These are phyloP conservation scores for Podotricha telesiphe DNA, from an alignment of 2,888 invertebrate species.

Conservation along the genomic window DNA sequence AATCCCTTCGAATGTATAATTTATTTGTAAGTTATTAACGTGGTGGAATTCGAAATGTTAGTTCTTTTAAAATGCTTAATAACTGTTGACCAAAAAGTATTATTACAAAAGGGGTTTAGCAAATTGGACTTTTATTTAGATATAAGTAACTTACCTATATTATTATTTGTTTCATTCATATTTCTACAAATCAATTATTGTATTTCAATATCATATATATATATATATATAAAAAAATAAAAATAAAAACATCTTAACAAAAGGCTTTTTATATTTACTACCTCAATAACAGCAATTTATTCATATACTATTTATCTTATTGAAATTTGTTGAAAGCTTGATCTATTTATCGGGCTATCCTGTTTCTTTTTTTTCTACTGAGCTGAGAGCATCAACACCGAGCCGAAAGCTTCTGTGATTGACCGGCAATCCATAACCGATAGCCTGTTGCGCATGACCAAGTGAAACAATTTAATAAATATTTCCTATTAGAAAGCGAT, in stretches of 20 bases:
- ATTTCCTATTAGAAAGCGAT: slow-evolving; percentile 67
- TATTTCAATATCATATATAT: neutral
- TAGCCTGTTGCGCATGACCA: slow-evolving; percentile 58
- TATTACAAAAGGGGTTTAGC: neutral
- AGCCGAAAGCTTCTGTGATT: slow-evolving; percentile 57
- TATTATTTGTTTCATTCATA: too few relatives aligned
- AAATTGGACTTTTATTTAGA: neutral
- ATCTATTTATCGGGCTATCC: slow-evolving; percentile 58
- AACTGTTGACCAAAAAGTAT: neutral
- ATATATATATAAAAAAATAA: neutral
- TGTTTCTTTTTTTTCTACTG: slow-evolving; percentile 47
- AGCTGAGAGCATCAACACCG: slow-evolving; percentile 48
- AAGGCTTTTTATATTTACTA: too few relatives aligned
- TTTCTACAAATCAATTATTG: neutral
- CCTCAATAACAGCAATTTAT: slow-evolving; percentile 6
- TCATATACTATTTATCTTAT: slow-evolving; percentile 14
- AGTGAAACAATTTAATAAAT: slow-evolving; percentile 63
- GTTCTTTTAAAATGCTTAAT: slow-evolving; percentile 12
- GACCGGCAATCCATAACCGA: slow-evolving; percentile 59
- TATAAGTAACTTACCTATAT: too few relatives aligned
- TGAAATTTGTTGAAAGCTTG: slow-evolving; percentile 47
- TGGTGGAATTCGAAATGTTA: slow-evolving; percentile 14
- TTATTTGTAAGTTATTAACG: slow-evolving; percentile 24
- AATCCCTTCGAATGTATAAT: slow-evolving; percentile 27
- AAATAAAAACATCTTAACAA: slow-evolving; percentile 10